Base-by-base conservation (phyloP, 2,888 invertebrate genomes). In the Rhagonycha fulva region DNA sequence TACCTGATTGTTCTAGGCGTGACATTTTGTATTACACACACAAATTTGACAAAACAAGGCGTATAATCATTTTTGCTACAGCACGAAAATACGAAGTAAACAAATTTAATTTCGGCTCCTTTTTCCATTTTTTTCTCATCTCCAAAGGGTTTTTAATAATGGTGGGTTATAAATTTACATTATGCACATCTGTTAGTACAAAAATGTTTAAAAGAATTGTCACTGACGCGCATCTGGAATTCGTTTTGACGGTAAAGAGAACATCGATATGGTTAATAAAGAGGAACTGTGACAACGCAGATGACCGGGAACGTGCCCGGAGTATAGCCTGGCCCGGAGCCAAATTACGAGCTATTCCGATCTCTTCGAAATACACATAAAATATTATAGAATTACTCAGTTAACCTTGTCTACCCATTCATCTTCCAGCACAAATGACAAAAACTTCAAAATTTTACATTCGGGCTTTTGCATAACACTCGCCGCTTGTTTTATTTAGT, bases 321-420 rank as follows among this genome's bases (percentile, higher is more conserved):
- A 79, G 77, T 76, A 76, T 73, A 78, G 76, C 72, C 80, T 82
- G 82, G 82, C 79, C 77, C 76, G 75, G 77, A 76, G 82, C 82
- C 82, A 82, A 78, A 67, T 75, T 70, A 62, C 70, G 76, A 69
- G 72, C 76, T 77, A 70, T 62, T 67, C 78, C 80, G 77, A 77
- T 77, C 74, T 77, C 69, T 60, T 71, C 72, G 71, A 70, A 78
- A 69, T 72, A 70, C 69, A 71, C 72, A 71, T 76, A 72, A 78
- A 78, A 78, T 78, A 78, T 78, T 78, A 78, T 68, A 14, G 70
- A 68, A 72, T 71, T 70, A 63, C 69, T 62, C 47, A 47, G 69
- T 72, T 66, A 66, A 66, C 63, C 24, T 66, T 75, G 70, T 73
- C 70, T 70, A 70, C 71, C 78, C 61, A 26, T 74, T 71, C 47